These are phyloP conservation scores for Erebia aethiops DNA, from an alignment of 2,888 invertebrate genomes.

Conservation along the genomic window DNA sequence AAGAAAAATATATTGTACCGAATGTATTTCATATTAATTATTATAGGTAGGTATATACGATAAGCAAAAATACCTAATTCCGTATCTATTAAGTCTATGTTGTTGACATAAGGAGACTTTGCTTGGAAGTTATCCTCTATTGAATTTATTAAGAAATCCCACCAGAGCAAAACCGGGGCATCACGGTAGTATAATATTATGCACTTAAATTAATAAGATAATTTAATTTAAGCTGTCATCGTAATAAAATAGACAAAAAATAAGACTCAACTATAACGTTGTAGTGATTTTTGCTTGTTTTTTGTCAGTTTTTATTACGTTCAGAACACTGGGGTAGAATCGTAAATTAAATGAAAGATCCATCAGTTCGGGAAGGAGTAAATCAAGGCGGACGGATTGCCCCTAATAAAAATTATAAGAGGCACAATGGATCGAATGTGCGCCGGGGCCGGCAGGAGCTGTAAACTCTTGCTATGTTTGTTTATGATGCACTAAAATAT, in stretches of 20 bases:
- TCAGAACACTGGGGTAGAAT: conserved; percentile 74
- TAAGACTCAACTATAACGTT: conserved; percentile 14
- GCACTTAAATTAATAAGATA: conserved; percentile 3
- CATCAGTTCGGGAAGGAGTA: conserved; percentile 82
- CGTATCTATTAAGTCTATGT: too few relatives aligned
- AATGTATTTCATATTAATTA: too few relatives aligned
- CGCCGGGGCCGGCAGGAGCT: conserved; percentile 76
- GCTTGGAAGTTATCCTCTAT: too few relatives aligned
- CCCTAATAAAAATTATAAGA: conserved; percentile 83
- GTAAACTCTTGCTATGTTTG: conserved; percentile 82
- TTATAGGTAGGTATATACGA: too few relatives aligned
- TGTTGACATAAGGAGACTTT: too few relatives aligned
- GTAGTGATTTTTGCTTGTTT: conserved; percentile 74
- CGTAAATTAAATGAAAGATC: conserved; percentile 82
- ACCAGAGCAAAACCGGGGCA: too few relatives aligned
- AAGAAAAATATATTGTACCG: too few relatives aligned
- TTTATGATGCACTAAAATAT: conserved; percentile 82
- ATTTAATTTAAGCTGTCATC: conserved; percentile 16
- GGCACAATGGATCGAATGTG: conserved; percentile 80
- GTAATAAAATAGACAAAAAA: conserved; percentile 28
- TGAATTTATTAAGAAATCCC: too few relatives aligned
- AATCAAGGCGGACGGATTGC: conserved; percentile 82
- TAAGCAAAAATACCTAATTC: too few relatives aligned
- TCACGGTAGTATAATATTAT: too few relatives aligned
- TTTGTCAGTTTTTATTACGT: conserved; percentile 76